These are phyloP conservation scores for Coronaproctus castanopsis DNA, from an alignment of 2,888 invertebrate species.

Conservation along the genomic window DNA sequence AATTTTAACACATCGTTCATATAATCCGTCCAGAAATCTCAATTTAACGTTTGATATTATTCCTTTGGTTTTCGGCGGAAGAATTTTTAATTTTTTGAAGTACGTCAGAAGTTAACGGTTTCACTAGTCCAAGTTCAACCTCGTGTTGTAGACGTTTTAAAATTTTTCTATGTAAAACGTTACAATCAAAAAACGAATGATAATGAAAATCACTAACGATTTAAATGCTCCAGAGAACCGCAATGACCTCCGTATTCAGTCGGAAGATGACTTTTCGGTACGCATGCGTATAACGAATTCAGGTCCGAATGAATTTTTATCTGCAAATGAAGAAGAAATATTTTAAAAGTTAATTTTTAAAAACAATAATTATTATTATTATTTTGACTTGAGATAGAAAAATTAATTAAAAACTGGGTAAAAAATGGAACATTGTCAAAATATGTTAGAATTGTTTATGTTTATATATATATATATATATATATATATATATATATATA, in stretches of 20 bases:
- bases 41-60: no score
- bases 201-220: no score
- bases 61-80: no score
- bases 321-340: conserved; percentile 13
- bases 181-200: no score
- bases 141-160: no score
- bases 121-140: no score
- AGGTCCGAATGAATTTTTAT: conserved; percentile 50
- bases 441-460: neutral
- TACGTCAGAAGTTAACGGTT: no score
- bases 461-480: neutral
- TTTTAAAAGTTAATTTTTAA: neutral
- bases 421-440: neutral
- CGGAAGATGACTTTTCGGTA: conserved; percentile 58
- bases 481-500: neutral
- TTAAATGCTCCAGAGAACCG: conserved; percentile 18
- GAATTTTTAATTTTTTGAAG: no score
- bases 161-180: no score
- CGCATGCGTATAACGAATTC: conserved; percentile 49
- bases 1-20: no score
- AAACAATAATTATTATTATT: neutral
- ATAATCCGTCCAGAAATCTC: no score
- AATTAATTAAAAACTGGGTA: neutral
- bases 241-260: conserved; percentile 51
- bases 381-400: neutral